Evolutionary conservation across 23 tunicate genomes (phyloP), one percentile per base, ranked within the genome.

Genomic region (Halocynthia aurantium): DNA sequence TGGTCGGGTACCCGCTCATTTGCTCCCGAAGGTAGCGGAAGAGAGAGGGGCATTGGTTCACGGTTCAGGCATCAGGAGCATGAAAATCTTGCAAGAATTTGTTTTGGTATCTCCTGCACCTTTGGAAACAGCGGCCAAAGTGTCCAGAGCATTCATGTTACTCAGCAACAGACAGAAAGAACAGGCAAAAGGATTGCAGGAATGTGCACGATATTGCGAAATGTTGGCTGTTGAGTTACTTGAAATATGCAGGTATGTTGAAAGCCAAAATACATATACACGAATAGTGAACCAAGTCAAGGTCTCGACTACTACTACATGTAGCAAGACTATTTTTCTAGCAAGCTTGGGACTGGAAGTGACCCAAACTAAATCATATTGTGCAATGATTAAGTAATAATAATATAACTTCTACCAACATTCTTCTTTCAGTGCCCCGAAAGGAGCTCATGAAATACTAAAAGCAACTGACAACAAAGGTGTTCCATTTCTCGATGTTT

Each of bases 61-160:
- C 0, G 15, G 10, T 55, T 8, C 13, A 2, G 8, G 40, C 13
- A 18, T 62, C 8, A 82, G 62, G 10, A 86, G 69, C 71, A 86
- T 92, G 98, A 88, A 76, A 13, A 86, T 92, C 10, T 52, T 92
- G 56, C 88, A 85, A 69, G 98, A 92, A 77, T 86, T 92, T 68
- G 80, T 92, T 31, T 67, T 92, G 5, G 79, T 84, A 5, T 86
- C 98, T 6, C 75, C 92, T 1, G 98, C 92, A 6, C 98, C 98
- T 5, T 53, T 92, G 6, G 88, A 92, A 7, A 71, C 85, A 5
- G 98, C 98, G 0, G 85, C 90, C 31, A 86, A 86, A 56, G 72
- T 92, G 17, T 92, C 98, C 6, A 67, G 87, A 50, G 90, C 98
- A 15, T 82, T 92, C 49, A 57, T 75, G 77, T 52, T 81, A 7